Conservation (phyloP, 2,113 vertebrate genomes). For the Channa maculata region DNA sequence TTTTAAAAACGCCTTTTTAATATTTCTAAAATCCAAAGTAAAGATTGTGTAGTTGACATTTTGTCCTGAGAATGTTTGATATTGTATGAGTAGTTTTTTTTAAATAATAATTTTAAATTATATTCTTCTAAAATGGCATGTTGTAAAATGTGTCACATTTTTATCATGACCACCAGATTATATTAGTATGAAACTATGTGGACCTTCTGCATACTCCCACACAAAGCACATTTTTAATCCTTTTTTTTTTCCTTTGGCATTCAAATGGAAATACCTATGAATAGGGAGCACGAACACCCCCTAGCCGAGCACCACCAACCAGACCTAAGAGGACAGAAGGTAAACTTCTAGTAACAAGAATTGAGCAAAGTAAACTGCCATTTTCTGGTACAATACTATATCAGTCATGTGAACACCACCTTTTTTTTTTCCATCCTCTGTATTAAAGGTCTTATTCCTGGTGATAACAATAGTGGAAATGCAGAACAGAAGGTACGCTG, state of each 20-base stretch:
- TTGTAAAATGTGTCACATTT: too few relatives aligned
- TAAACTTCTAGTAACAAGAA: constrained; percentile 1
- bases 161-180: too few relatives aligned
- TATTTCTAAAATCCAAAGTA: too few relatives aligned
- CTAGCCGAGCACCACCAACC: constrained; percentile 73
- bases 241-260: neutral
- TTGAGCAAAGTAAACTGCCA: neutral
- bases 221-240: neutral
- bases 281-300: constrained; percentile 71
- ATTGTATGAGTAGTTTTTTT: too few relatives aligned
- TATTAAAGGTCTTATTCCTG: constrained; percentile 38
- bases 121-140: too few relatives aligned
- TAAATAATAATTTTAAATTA: too few relatives aligned
- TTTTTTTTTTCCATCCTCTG: neutral
- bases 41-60: too few relatives aligned
- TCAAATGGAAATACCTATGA: constrained; percentile 64
- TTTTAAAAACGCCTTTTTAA: too few relatives aligned
- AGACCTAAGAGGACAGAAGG: constrained; percentile 76
- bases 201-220: neutral
- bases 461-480: neutral
- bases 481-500: constrained; percentile 38
- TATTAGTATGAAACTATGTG: too few relatives aligned
- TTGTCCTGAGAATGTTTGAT: too few relatives aligned
- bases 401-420: too few relatives aligned
- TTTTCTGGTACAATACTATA: too few relatives aligned